Evolutionary conservation across 2,113 vertebrate genomes (phyloP).

Genomic region (Chitala chitala): DNA sequence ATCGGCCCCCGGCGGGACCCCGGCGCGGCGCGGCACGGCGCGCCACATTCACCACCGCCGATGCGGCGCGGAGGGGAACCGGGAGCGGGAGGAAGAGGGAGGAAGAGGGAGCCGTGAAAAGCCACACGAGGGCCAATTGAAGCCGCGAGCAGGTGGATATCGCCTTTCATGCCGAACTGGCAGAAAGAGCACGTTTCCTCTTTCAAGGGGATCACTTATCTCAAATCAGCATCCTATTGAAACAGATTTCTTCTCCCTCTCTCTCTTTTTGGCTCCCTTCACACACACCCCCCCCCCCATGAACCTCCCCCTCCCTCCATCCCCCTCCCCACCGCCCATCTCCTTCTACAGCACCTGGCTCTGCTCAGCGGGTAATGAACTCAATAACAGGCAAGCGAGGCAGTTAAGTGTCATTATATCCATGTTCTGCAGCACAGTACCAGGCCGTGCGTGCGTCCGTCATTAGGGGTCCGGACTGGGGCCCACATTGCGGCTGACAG

Average conservation of each 20-base stretch:
- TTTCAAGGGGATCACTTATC: conserved; percentile 52
- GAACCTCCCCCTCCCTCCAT: conserved; percentile 23
- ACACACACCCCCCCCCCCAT: not conserved
- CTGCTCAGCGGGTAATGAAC: conserved; percentile 44
- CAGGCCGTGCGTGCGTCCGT: conserved; percentile 19
- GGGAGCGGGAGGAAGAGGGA: conserved; percentile 29
- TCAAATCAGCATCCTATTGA: conserved; percentile 50
- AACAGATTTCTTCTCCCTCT: conserved; percentile 36
- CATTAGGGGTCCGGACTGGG: conserved; percentile 19
- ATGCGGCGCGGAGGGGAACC: conserved; percentile 29
- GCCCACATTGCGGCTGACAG: not conserved
- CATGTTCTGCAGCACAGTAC: conserved; percentile 24
- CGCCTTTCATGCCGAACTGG: conserved; percentile 44
- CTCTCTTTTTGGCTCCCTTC: not conserved
- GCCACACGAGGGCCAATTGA: conserved; percentile 46
- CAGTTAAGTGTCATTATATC: conserved; percentile 47
- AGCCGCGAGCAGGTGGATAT: conserved; percentile 48
- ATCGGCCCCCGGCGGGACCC: conserved; percentile 33
- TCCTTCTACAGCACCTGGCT: conserved; percentile 45
- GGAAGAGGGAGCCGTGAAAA: conserved; percentile 41
- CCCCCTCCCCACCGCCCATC: conserved; percentile 27
- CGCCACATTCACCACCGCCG: conserved; percentile 16
- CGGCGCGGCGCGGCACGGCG: conserved; percentile 35
- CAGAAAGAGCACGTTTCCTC: conserved; percentile 44
- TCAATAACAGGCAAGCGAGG: conserved; percentile 43